Base-by-base conservation (phyloP, 2,113 vertebrate genomes). In the Tetrao urogallus region DNA sequence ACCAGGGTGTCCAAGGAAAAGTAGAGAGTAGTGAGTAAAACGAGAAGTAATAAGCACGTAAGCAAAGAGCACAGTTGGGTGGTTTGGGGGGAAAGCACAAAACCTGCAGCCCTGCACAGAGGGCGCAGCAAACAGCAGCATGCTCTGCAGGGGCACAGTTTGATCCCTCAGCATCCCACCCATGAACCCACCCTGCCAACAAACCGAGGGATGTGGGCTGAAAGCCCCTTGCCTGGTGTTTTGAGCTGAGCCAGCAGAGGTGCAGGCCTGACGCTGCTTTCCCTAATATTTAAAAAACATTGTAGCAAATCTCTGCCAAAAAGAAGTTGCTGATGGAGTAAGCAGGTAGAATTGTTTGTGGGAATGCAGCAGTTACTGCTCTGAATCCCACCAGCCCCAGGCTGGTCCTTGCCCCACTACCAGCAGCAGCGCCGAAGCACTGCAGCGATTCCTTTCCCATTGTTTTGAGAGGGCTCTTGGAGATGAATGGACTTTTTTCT, bases 401-500 rank as follows among this genome's bases (percentile, higher is more conserved):
- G 5, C 28, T 45, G 36, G 2, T 72, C 66, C 63, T 72, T 13
- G 1, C 3, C 6, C 14, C 58, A 11, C 42, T 47, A 65, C 28
- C 82, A 74, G 42, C 34, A 79, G 70, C 1, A 45, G 65, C 60
- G 34, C 56, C 54, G 42, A 70, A 40, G 58, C 4, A 0, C 73
- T 69, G 54, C 1, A 0, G 38, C 10, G 25, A 75, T 86, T 94
- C 58, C 64, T 93, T 92, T 81, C 0, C 0, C 47, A 15, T n/a
- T 79, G 77, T 81, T 93, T 85, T 22, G 64, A 89, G 81, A 72
- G 45, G 43, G 30, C 67, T 56, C 63, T 86, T 56, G 82, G 90
- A 92, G 92, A 94, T 54, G 91, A 96, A 97, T 88, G 86, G 90
- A 58, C 60, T 38, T 65, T 45, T 92, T 66, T 45, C 38, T 38